Conservation (phyloP, 2,113 vertebrate genomes). For the Panurus biarmicus region DNA sequence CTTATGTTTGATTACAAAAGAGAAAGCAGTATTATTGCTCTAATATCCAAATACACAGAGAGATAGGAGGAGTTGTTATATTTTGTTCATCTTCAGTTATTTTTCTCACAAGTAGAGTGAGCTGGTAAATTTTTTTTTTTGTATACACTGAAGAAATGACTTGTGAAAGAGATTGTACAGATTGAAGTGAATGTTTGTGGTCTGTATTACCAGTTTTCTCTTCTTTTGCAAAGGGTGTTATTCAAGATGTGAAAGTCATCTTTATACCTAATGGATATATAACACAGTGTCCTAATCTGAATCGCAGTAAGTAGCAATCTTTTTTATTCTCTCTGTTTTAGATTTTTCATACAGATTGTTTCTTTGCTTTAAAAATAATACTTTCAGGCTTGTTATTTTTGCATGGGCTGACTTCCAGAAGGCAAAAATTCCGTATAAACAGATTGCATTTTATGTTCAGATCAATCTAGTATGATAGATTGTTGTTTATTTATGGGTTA, state of each 20-base stretch:
- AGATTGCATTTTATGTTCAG: background rate
- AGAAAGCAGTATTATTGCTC: background rate
- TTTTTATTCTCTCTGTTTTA: background rate
- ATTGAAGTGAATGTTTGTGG: background rate
- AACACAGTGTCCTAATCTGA: conserved; percentile 91
- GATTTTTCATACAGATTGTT: background rate
- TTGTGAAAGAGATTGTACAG: background rate
- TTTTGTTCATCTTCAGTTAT: background rate
- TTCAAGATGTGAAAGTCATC: conserved; percentile 91
- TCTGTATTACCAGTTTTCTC: conserved; percentile 51
- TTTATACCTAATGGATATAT: conserved; percentile 93
- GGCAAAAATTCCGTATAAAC: background rate
- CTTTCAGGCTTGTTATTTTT: background rate
- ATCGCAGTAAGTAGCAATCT: conserved; percentile 88
- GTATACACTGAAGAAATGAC: background rate
- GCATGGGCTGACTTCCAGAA: background rate
- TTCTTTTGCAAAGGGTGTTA: conserved; percentile 80
- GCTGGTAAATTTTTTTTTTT: background rate
- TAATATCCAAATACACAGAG: background rate
- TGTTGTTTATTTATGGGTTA: background rate
- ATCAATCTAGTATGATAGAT: background rate
- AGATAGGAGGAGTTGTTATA: background rate
- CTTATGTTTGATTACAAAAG: background rate
- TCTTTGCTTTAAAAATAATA: background rate
- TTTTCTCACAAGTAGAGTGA: background rate